Evolutionary conservation across 53 echinoderm and acorn worm genomes (phyloP), one percentile per base, ranked within the genome.

Genomic region (Arbacia lixula): DNA sequence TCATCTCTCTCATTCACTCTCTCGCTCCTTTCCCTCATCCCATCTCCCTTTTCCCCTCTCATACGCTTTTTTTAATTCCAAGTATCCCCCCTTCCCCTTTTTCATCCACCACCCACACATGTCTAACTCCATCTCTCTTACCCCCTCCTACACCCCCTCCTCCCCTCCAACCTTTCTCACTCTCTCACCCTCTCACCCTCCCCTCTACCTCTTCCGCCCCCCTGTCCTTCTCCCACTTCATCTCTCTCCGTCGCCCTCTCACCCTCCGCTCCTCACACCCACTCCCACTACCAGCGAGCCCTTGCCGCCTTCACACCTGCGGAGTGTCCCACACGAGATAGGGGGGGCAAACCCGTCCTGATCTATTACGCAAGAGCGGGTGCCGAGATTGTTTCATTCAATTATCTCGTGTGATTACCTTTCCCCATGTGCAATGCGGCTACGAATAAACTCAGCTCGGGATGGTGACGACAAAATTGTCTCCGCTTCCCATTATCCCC

Each of bases 281-380:
- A n/a, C n/a, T n/a, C n/a, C n/a, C 63, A 17, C 32, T 22, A 33
- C 34, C n/a, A 19, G 32, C 2, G 32, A 14, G 35, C 35, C 19
- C 6, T 6, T 5, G 4, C 31, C 14, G 2, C 14, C 63, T n/a
- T 3, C n/a, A n/a, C n/a, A n/a, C n/a, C n/a, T n/a, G n/a, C n/a
- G n/a, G n/a, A n/a, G n/a, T n/a, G n/a, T n/a, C n/a, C n/a, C n/a
- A n/a, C n/a, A n/a, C n/a, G n/a, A n/a, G n/a, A n/a, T n/a, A n/a
- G n/a, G n/a, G n/a, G n/a, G n/a, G n/a, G n/a, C n/a, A n/a, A n/a
- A n/a, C n/a, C n/a, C 28, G 72, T 72, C 26, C 32, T 30, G 72
- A 46, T 72, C 72, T 72, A 50, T 72, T 72, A 72, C 76, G 76
- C 76, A 76, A 76, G 76, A 56, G 34, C 14, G 76, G 8, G 32